Evolutionary conservation across 2,113 vertebrate species (phyloP).

Genomic region (Arothron firmamentum): DNA sequence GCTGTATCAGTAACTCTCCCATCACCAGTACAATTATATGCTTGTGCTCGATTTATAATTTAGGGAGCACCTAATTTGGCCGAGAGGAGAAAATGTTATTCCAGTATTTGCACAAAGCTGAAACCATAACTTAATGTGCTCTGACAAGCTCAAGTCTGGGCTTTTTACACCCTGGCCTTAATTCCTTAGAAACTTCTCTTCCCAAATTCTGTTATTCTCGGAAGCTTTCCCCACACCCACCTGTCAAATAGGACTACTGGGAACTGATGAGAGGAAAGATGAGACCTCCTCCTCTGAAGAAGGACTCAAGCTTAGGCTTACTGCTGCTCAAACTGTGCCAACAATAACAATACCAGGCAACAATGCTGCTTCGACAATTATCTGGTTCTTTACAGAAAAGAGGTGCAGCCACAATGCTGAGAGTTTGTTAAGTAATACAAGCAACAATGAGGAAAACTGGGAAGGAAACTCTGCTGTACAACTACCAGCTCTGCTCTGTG

Average conservation of each 20-base stretch:
- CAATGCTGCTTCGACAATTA: slow-evolving; percentile 11
- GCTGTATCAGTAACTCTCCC: too few species aligned
- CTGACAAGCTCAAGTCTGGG: not conserved
- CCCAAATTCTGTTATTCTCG: not conserved
- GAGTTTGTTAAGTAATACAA: slow-evolving; percentile 9
- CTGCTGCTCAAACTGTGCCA: not conserved
- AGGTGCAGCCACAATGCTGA: not conserved
- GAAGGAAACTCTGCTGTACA: not conserved
- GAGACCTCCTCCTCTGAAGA: slow-evolving; percentile 2
- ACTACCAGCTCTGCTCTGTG: too few species aligned
- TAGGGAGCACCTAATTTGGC: not conserved
- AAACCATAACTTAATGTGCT: not conserved
- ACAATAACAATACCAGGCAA: slow-evolving; percentile 4
- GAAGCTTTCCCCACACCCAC: not conserved
- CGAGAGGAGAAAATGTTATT: not conserved
- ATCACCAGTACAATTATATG: not conserved
- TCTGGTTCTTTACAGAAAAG: not conserved
- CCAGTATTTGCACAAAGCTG: not conserved
- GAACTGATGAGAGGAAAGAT: slow-evolving; percentile 9
- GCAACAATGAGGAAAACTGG: slow-evolving; percentile 12
- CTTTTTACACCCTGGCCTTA: not conserved
- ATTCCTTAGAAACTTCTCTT: slow-evolving; percentile 1
- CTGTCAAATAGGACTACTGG: not conserved
- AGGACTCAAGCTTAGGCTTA: too few species aligned
- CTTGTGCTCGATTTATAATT: not conserved